Conservation (phyloP, 2,797 vertebrate genomes). For the Menidia menidia region DNA sequence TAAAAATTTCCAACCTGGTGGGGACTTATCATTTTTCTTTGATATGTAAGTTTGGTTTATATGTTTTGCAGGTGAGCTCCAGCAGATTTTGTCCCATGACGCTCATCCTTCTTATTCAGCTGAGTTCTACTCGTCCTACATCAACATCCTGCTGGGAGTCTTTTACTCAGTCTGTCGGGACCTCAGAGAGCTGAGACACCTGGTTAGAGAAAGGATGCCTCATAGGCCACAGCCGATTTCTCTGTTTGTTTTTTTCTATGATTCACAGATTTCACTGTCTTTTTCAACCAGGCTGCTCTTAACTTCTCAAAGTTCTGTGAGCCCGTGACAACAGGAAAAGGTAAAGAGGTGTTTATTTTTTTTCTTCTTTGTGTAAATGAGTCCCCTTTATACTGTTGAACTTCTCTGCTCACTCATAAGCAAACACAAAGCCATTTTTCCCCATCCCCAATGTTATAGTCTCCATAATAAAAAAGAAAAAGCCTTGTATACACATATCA, state of each 20-base stretch:
- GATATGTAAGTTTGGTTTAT: background rate
- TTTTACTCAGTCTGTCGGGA: conserved; percentile 96
- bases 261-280: conserved; percentile 5
- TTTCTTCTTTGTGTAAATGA: too few species aligned
- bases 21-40: conserved; percentile 4
- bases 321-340: conserved; percentile 91
- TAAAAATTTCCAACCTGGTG: conserved; percentile 30
- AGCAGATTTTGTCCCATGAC: conserved; percentile 91
- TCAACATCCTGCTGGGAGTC: conserved; percentile 97
- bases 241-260: conserved; percentile 24
- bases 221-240: background rate
- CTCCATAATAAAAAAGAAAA: too few species aligned
- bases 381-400: background rate
- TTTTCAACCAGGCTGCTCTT: conserved; percentile 87
- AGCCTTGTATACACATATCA: too few species aligned
- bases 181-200: conserved; percentile 93
- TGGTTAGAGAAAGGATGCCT: conserved; percentile 82
- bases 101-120: conserved; percentile 88
- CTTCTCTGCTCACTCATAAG: too few species aligned
- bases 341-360: conserved; percentile 68
- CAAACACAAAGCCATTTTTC: too few species aligned
- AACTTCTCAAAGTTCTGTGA: conserved; percentile 97
- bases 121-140: conserved; percentile 93
- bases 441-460: too few species aligned
- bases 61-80: conserved; percentile 86